Percentiles rank a stretch among this genome's conserved stretches.
Conservation (phyloP, 1,140 invertebrate species). For the Caenorhabditis latens region DNA sequence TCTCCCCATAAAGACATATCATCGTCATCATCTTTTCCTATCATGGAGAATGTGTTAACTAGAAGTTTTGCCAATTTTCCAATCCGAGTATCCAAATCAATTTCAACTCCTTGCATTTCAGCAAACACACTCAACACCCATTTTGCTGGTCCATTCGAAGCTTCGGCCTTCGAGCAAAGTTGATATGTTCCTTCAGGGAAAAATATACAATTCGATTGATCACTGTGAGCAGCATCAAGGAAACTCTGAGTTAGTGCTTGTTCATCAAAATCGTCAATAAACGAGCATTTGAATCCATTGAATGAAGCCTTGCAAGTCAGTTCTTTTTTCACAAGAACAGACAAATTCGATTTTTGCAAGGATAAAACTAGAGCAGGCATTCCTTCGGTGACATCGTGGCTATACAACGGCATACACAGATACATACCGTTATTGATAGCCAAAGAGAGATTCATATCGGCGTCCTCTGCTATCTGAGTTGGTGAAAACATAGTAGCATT, state of each 20-base stretch:
- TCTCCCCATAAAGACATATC: slow-evolving; percentile 35
- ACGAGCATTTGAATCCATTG: slow-evolving; percentile 73
- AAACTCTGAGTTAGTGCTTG: slow-evolving; percentile 68
- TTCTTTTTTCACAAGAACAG: slow-evolving; percentile 73
- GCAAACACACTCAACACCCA: slow-evolving; percentile 97
- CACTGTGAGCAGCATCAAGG: slow-evolving; percentile 66
- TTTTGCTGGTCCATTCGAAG: slow-evolving; percentile 82
- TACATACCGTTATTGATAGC: slow-evolving; percentile 75
- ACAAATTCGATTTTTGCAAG: slow-evolving; percentile 71
- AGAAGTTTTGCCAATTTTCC: slow-evolving; percentile 80
- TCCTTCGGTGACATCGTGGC: slow-evolving; percentile 71
- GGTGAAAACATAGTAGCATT: slow-evolving; percentile 11
- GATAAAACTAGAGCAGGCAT: slow-evolving; percentile 73
- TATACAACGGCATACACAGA: slow-evolving; percentile 74
- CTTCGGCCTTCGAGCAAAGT: slow-evolving; percentile 71
- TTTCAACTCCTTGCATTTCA: slow-evolving; percentile 91
- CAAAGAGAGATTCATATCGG: slow-evolving; percentile 73
- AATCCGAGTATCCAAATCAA: slow-evolving; percentile 74
- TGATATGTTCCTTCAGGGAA: slow-evolving; percentile 74
- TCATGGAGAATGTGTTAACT: slow-evolving; percentile 51
- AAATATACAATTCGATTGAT: slow-evolving; percentile 74
- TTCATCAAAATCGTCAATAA: slow-evolving; percentile 76
- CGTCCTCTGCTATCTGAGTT: slow-evolving; percentile 8
- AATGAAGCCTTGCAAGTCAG: slow-evolving; percentile 75
- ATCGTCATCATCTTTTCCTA: slow-evolving; percentile 56